These are phyloP conservation scores for Melanotus villosus DNA, from an alignment of 2,888 invertebrate genomes.

Conservation along the genomic window DNA sequence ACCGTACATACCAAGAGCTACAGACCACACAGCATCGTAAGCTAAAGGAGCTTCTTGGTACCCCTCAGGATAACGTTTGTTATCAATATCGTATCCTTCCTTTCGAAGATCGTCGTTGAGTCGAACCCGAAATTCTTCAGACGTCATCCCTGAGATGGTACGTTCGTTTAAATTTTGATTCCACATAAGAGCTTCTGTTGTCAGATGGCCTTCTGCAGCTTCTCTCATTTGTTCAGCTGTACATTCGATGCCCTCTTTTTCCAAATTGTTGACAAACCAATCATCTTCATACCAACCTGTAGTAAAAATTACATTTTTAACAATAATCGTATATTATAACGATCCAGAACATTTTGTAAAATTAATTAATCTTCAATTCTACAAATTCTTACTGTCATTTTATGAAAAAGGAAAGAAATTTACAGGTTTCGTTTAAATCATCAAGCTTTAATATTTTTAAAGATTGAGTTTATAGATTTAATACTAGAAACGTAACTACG, in stretches of 20 bases:
- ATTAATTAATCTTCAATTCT: too few relatives aligned
- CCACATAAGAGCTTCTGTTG: slow-evolving; percentile 99
- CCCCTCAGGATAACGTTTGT: slow-evolving; percentile 90
- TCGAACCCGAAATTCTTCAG: slow-evolving; percentile 89
- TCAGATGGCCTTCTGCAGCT: slow-evolving; percentile 97
- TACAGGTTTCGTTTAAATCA: too few relatives aligned
- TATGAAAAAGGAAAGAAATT: too few relatives aligned
- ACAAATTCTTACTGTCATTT: too few relatives aligned
- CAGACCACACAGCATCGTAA: slow-evolving; percentile 99
- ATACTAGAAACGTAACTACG: too few relatives aligned
- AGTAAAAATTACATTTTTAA: slow-evolving; percentile 39
- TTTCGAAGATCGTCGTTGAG: slow-evolving; percentile 86
- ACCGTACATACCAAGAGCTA: slow-evolving; percentile 84
- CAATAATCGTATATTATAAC: background rate
- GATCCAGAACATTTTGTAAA: too few relatives aligned
- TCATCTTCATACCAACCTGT: slow-evolving; percentile 98
- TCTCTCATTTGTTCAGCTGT: slow-evolving; percentile 93
- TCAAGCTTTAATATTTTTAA: too few relatives aligned
- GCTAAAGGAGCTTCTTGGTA: slow-evolving; percentile 99
- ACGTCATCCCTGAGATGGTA: slow-evolving; percentile 96
- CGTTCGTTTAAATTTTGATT: slow-evolving; percentile 93
- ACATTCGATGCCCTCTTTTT: slow-evolving; percentile 91
- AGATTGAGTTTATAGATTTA: too few relatives aligned
- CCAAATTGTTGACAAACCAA: slow-evolving; percentile 94
- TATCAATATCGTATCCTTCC: slow-evolving; percentile 88